phyloP scores from a whole-genome alignment of 2,888 invertebrate genomes.

The Heliconius cydno region DNA sequence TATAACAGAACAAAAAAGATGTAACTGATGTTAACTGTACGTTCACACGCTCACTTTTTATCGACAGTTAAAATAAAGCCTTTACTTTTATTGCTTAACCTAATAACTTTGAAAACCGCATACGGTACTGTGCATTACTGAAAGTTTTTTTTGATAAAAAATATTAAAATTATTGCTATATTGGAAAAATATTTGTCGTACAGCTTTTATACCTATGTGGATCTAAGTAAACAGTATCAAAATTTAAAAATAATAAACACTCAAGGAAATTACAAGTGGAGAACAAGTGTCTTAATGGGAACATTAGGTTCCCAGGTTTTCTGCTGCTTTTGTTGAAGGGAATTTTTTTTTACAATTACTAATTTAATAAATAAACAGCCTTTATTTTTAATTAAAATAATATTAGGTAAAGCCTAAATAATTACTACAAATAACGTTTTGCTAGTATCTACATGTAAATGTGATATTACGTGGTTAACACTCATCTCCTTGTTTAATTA shows the following conservation, averaged over 20 bases:
- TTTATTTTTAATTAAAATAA: neutral
- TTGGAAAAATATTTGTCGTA: neutral
- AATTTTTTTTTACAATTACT: no score
- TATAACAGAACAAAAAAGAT: constrained; percentile 25
- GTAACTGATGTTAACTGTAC: constrained; percentile 23
- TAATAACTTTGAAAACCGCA: constrained; percentile 42
- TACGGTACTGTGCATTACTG: constrained; percentile 38
- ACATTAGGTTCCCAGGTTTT: no score
- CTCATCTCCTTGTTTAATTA: constrained; percentile 20
- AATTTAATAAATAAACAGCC: no score
- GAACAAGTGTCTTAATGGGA: no score
- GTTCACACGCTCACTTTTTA: constrained; percentile 45
- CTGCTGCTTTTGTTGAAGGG: no score
- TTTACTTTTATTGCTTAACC: constrained; percentile 38
- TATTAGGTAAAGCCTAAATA: constrained; percentile 2
- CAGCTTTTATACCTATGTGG: neutral
- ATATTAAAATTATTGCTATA: neutral
- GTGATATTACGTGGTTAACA: constrained; percentile 8
- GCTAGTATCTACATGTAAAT: constrained; percentile 1
- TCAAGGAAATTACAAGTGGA: no score
- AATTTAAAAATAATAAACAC: no score
- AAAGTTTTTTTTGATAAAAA: constrained; percentile 15
- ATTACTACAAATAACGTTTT: constrained; percentile 5
- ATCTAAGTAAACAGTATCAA: no score
- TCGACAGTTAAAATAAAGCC: constrained; percentile 34